Base-by-base conservation (phyloP, 2,888 invertebrate species). In the Cryptophagus acutangulus region DNA sequence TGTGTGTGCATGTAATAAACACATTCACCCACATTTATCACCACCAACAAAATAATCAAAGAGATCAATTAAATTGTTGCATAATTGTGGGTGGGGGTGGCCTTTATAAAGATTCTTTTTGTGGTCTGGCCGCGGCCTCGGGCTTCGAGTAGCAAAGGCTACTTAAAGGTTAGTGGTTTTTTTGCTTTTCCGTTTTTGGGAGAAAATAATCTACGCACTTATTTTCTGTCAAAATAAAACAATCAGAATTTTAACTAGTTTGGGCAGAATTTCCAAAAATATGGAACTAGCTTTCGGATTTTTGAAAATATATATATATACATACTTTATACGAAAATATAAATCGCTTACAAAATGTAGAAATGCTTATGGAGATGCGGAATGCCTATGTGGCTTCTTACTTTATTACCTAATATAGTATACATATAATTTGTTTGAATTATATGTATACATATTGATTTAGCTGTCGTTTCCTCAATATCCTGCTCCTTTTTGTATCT, bases 101-200 rank as follows among this genome's bases (percentile, higher is more conserved):
- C 20, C 41, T 33, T 44, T 10, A 15, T 37, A 26, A 6, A 10
- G 6, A 24, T 20, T 9, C 17, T 33, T 38, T 13, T 25, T 35
- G 50, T 55, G 57, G 59, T 58, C 59, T 46, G 40, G n/a, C 49
- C 59, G 48, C 52, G 66, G 63, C 66, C 62, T 65, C 58, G 66
- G 65, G 62, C 70, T 53, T 58, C 69, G 63, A 58, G 65, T 67
- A 65, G 67, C 68, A 63, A 69, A 64, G 65, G 69, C 69, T 68
- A 65, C 65, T 62, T 49, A 46, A 64, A 69, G 69, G 69, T 69
- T 61, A 68, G 69, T 69, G 62, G 54, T 48, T 45, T 49, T 42
- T 47, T 48, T 45, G 46, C 42, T 44, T 48, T 49, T n/a, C n/a
- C n/a, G 44, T 45, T 53, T 52, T 46, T 37, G 35, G 41, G 50